Percentiles rank a stretch among this genome's conserved stretches.
Conservation (phyloP, 2,113 vertebrate genomes). For the Megaceryle maxima region DNA sequence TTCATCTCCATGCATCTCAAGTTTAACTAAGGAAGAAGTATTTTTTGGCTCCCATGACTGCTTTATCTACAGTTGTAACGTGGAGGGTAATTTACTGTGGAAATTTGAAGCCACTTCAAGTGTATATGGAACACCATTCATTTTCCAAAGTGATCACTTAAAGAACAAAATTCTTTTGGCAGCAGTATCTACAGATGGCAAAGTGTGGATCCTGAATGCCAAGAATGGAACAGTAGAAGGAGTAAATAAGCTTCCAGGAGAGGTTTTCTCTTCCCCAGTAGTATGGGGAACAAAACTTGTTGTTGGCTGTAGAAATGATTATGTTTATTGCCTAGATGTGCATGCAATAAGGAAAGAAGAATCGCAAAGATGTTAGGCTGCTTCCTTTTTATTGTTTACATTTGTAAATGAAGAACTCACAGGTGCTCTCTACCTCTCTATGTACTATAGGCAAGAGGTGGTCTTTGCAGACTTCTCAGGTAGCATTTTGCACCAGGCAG, state of each 20-base stretch:
- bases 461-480: background rate
- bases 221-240: slow-evolving; percentile 73
- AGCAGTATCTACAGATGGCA: slow-evolving; percentile 89
- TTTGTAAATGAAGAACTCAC: background rate
- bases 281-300: slow-evolving; percentile 80
- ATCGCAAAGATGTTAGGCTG: background rate
- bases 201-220: slow-evolving; percentile 86
- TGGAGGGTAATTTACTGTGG: slow-evolving; percentile 84
- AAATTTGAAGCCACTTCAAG: slow-evolving; percentile 83
- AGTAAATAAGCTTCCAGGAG: slow-evolving; percentile 79
- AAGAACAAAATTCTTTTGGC: slow-evolving; percentile 75
- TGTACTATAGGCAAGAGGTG: background rate
- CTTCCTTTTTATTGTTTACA: background rate
- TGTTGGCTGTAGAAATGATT: slow-evolving; percentile 93
- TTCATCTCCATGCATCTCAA: slow-evolving; percentile 86
- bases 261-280: slow-evolving; percentile 92
- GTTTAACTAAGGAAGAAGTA: slow-evolving; percentile 73
- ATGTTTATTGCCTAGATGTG: slow-evolving; percentile 88
- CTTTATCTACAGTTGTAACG: slow-evolving; percentile 84
- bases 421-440: background rate
- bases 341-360: background rate
- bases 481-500: background rate
- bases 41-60: slow-evolving; percentile 92
- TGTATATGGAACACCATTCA: slow-evolving; percentile 88
- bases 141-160: slow-evolving; percentile 69